Conservation (phyloP, 2,797 vertebrate species). For the Gorsachius magnificus region DNA sequence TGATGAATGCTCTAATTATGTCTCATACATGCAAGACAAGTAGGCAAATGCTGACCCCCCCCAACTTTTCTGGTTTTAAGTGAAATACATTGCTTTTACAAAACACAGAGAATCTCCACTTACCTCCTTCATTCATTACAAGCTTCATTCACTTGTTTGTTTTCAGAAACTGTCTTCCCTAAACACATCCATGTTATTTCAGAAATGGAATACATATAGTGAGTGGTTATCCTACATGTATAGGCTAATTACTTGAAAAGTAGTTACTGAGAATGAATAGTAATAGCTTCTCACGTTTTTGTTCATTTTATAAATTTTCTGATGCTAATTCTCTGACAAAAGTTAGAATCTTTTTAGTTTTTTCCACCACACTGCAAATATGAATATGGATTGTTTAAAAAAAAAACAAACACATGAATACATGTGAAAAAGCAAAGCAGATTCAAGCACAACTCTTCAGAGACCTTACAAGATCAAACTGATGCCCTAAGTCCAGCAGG, state of each 20-base stretch:
- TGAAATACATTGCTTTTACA: background rate
- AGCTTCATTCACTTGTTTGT: background rate
- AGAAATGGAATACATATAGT: background rate
- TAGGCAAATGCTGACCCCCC: background rate
- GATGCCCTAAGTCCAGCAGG: background rate
- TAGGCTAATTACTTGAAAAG: background rate
- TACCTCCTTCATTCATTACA: background rate
- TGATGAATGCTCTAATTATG: background rate
- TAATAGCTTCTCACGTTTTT: background rate
- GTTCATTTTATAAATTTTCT: background rate
- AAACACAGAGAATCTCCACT: background rate
- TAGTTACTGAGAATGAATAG: background rate
- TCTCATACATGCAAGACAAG: background rate
- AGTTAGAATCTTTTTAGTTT: background rate
- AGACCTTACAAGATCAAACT: background rate
- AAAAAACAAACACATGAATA: background rate
- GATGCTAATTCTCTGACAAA: background rate
- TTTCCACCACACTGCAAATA: background rate
- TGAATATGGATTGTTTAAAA: background rate
- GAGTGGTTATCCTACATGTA: background rate
- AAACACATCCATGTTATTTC: background rate
- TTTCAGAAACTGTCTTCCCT: background rate
- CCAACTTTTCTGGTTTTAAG: background rate
- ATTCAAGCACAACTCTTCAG: background rate
- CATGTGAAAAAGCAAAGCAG: background rate